Base-by-base conservation (phyloP, 2,888 invertebrate genomes). In the Clistopyga incitator region DNA sequence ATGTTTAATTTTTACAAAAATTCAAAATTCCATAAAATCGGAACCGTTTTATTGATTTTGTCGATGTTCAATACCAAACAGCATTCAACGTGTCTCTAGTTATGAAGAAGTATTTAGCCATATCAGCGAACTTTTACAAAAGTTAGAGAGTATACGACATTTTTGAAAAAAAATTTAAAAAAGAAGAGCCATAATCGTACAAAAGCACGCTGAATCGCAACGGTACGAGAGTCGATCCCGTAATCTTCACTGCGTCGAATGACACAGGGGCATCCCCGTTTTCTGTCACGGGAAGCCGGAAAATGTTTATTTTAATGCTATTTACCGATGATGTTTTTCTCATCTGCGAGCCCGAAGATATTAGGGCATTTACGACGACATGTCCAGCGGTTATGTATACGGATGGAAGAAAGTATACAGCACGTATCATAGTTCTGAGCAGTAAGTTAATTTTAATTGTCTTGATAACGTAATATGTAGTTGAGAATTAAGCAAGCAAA, bases 401-500 rank as follows among this genome's bases (percentile, higher is more conserved):
- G 10, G 45, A 65, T 65, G 45, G 45, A 45, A 65, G 3, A 65
- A 65, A 65, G 42, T 65, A 65, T 65, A 65, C 65, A 42, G 65
- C 65, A 65, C 65, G 65, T 18, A 45, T 65, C 42, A 45, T 65
- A 45, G 65, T 45, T 18, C 20, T 65, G 65, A 42, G 42, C 45
- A 42, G 65, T 65, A 65, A 65, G 65, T 65, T 15, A 20, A 65
- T 11, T 65, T 20, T 65, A 11, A 42, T 65, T 18, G 18, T 20
- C 65, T 65, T 11, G 45, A 65, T 29, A 29, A 29, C 4, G 2
- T 29, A 2, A 29, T 29, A 4, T 29, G 29, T 29, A 29, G 29
- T 29, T 29, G 4, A 29, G 29, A 29, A 29, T 29, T 29, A 29
- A 29, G 29, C 29, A 29, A 29, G 2, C 29, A 29, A 29, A 29